phyloP scores from a whole-genome alignment of 2,888 invertebrate species.

The Elgonia sp. region DNA sequence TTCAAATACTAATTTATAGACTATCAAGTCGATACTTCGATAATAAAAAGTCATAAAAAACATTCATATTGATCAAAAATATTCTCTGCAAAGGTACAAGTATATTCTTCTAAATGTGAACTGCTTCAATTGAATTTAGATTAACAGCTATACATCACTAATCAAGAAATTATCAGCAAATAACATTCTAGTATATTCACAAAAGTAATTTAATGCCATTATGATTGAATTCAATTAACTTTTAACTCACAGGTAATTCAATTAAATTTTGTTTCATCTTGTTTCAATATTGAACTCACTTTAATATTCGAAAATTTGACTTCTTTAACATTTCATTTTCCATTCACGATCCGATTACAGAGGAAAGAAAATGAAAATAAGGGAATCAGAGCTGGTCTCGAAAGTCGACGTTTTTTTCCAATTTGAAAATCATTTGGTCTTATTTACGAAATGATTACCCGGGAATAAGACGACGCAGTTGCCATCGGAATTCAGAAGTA shows the following conservation, averaged over 20 bases:
- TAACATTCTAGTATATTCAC: too few relatives aligned
- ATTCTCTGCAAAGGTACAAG: too few relatives aligned
- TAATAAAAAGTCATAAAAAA: too few relatives aligned
- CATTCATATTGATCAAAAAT: too few relatives aligned
- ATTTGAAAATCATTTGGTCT: conserved; percentile 24
- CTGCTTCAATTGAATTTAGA: too few relatives aligned
- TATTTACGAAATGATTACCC: conserved; percentile 78
- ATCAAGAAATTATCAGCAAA: too few relatives aligned
- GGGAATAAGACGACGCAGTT: conserved; percentile 82
- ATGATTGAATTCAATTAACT: conserved; percentile 39
- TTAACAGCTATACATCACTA: too few relatives aligned
- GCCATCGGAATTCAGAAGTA: conserved; percentile 81
- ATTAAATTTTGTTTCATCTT: conserved; percentile 18
- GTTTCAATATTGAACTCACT: conserved; percentile 24
- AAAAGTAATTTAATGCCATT: too few relatives aligned
- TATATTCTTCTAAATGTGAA: too few relatives aligned
- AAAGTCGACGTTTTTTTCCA: conserved; percentile 1
- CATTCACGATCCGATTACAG: not conserved
- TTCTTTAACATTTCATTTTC: conserved; percentile 5
- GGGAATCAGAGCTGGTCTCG: not conserved
- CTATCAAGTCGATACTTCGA: too few relatives aligned
- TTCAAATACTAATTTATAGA: too few relatives aligned
- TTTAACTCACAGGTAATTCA: conserved; percentile 17
- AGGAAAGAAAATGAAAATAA: not conserved
- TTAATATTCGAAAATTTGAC: conserved; percentile 4